phyloP scores from a whole-genome alignment of 2,888 invertebrate genomes.

The Andrena dorsata region DNA sequence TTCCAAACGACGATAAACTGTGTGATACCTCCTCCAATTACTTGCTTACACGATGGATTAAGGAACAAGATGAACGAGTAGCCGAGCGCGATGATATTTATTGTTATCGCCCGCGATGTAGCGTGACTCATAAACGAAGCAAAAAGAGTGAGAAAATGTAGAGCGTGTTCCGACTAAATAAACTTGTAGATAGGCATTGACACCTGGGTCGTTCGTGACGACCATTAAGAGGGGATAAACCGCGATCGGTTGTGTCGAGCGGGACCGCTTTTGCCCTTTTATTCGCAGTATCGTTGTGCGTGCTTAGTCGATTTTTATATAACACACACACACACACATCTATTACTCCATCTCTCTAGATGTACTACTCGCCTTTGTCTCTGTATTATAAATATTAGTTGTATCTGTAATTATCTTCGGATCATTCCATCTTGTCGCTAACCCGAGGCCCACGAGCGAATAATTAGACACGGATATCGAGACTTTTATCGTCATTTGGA shows the following conservation, averaged over 20 bases:
- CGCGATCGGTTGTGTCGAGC: conserved; percentile 40
- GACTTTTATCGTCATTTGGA: conserved; percentile 65
- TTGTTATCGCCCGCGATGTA: conserved; percentile 52
- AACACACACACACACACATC: conserved; percentile 35
- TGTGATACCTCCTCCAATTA: conserved; percentile 62
- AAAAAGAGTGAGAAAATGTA: conserved; percentile 15
- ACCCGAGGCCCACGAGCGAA: conserved; percentile 51
- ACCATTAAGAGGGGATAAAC: conserved; percentile 29
- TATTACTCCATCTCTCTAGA: conserved; percentile 55
- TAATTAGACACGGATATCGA: conserved; percentile 60
- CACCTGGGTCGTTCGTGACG: conserved; percentile 46
- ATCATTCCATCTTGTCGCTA: conserved; percentile 61
- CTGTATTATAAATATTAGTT: conserved; percentile 65
- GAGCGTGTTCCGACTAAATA: conserved; percentile 39
- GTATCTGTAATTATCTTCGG: conserved; percentile 54
- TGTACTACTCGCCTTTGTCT: conserved; percentile 52
- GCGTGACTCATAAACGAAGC: conserved; percentile 34
- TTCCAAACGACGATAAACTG: conserved; percentile 70
- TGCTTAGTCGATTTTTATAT: conserved; percentile 61
- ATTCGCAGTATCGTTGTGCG: conserved; percentile 55
- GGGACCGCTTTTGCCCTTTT: conserved; percentile 44
- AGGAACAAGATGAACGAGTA: conserved; percentile 57
- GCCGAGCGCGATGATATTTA: conserved; percentile 49
- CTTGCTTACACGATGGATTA: conserved; percentile 61
- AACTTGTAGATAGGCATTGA: conserved; percentile 43